Evolutionary conservation across 2,113 vertebrate genomes (phyloP), one percentile per base, ranked within the genome.

Genomic region (Himantopus leucocephalus): DNA sequence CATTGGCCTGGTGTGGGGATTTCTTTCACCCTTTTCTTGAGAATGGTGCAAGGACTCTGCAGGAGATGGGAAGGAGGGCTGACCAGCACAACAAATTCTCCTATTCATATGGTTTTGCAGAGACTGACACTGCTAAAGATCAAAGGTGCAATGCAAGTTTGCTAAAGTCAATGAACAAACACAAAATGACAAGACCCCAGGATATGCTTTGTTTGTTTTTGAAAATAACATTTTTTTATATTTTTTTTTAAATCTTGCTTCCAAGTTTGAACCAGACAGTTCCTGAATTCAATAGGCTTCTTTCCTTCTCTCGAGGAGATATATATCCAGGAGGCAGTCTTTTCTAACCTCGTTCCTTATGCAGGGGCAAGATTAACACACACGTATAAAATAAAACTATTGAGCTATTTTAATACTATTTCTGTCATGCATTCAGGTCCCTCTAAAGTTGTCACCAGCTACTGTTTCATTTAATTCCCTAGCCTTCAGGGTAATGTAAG

Each of bases 391-490:
- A 96, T 96, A 97, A 97, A 98, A 95, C 94, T 84, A 96, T 87
- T 95, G 95, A 96, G 93, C 92, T 98, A 97, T 97, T 98, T 98
- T 98, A 98, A 98, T 98, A 97, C 88, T 94, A 96, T 92, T 91
- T 72, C 92, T 98, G 97, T 96, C 96, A 97, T 96, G 87, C 91
- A 96, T 97, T 96, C 97, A 96, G 85, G 88, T 96, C 92, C 78
- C 92, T 96, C 90, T 97, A 96, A 97, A 97, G 94, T 97, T 98
- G 96, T 98, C 97, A 97, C 93, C 96, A 92, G 84, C 70, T 94
- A 95, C 88, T 94, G 96, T 98, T 98, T 98, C 97, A 97, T 97
- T 98, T 98, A 98, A 98, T 98, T 98, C 96, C 95, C 95, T 95
- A 97, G 96, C 97, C 98, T 98, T 98, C 97, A 92, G 97, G 97